These are phyloP conservation scores for Syndactyla subalaris DNA, from an alignment of 2,797 vertebrate species.

Conservation along the genomic window DNA sequence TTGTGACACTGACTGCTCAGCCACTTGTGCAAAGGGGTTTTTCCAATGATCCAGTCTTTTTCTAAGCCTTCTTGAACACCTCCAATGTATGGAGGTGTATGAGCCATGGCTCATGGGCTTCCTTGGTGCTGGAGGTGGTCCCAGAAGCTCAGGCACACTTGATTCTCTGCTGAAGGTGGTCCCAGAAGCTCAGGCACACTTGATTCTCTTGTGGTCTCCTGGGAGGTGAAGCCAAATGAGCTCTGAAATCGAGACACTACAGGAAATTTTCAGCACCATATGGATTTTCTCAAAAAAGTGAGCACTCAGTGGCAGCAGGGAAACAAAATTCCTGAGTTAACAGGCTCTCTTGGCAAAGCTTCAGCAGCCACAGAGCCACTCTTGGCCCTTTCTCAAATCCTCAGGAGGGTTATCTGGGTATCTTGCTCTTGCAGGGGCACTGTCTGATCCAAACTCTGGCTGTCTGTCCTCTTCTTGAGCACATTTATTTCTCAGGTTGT, in stretches of 20 bases:
- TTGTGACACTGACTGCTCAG: background rate
- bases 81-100: too few relatives aligned
- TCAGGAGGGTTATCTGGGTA: fast-evolving
- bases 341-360: background rate
- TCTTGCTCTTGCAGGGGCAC: background rate
- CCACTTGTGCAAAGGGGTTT: background rate
- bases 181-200: background rate
- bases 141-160: background rate
- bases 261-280: background rate
- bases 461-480: background rate
- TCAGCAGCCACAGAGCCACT: background rate
- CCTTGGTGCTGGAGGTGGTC: background rate
- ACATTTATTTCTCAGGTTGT: background rate
- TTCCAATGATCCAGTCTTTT: background rate
- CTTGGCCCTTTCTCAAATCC: background rate
- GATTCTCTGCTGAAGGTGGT: background rate
- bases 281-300: background rate
- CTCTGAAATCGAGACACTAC: background rate
- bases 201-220: background rate
- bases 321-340: background rate
- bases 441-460: background rate
- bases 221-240: background rate
- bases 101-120: background rate
- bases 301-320: background rate
- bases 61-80: background rate